Base-by-base conservation (phyloP, 1,140 invertebrate genomes). In the Geopemphigus sp. region DNA sequence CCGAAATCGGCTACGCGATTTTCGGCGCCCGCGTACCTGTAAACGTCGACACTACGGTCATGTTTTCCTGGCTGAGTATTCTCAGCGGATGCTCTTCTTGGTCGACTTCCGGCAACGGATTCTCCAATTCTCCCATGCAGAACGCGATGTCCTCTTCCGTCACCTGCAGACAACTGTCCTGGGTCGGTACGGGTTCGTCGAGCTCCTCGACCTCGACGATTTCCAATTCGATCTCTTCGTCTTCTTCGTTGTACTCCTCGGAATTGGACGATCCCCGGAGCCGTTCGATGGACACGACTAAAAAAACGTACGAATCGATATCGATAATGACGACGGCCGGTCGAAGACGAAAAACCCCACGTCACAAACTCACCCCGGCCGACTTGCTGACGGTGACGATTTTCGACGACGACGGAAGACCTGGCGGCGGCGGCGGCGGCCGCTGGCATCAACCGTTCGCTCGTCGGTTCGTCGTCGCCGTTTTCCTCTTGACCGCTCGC, bases 131-230 rank as follows among this genome's bases (percentile, higher is more conserved):
- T 12, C 92, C 91, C 92, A 95, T 94, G 83, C 93, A 94, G 78
- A 92, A 88, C 1, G 93, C 93, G 63, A 96, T 95, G 84, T 96
- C 94, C 86, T 95, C 94, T 87, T 96, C 94, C 1, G 94, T 96
- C 1, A 95, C 94, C 85, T 95, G 94, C 32, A 95, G 86, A 83
- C 92, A 94, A 80, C 89, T 91, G 84, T 95, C 93, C 85, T 92
- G 91, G 87, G 91, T 94, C 19, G 93, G 92, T 17, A 94, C 92
- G 5, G 91, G 91, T 85, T 94, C 92, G 81, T 90, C 86, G 1
- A 90, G 89, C 85, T 94, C 93, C 84, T 92, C 91, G 0, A 94
- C 90, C 85, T 94, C 92, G 76, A 93, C 92, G 81, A 94, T 92
- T 87, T 94, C 92, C 82, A 93, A 85, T 82, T 93, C 91, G 83